These are phyloP conservation scores for Agonum fuliginosum DNA, from an alignment of 2,888 invertebrate genomes.

Conservation along the genomic window DNA sequence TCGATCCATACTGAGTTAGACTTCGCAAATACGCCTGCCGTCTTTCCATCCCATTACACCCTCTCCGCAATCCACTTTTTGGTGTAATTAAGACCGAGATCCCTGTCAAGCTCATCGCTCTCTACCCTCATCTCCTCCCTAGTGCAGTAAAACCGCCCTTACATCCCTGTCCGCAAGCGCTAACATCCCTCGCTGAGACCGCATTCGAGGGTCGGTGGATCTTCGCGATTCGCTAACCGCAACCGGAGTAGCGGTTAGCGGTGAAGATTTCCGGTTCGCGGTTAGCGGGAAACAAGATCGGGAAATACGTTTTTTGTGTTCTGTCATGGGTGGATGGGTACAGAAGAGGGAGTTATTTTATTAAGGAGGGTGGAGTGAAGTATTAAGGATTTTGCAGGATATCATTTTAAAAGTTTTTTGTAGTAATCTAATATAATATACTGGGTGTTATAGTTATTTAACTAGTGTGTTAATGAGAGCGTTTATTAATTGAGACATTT, in stretches of 20 bases:
- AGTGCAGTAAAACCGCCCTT: not conserved
- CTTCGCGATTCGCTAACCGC: conserved; percentile 41
- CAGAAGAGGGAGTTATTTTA: not conserved
- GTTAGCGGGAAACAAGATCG: conserved; percentile 43
- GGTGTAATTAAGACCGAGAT: conserved; percentile 55
- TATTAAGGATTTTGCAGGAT: too few relatives aligned
- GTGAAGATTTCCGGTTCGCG: conserved; percentile 38
- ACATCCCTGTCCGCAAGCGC: not conserved
- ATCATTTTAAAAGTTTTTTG: too few relatives aligned
- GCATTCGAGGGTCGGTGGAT: conserved; percentile 3
- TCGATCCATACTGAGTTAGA: too few relatives aligned
- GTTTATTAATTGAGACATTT: too few relatives aligned
- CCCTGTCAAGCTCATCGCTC: conserved; percentile 48
- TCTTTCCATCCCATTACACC: conserved; percentile 27
- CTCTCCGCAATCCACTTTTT: conserved; percentile 38
- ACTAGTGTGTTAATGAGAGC: too few relatives aligned
- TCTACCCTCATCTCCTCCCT: not conserved
- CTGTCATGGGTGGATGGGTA: not conserved
- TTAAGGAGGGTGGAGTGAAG: not conserved
- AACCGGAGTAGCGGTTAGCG: conserved; percentile 4
- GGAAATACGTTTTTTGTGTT: conserved; percentile 46
- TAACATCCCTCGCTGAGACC: not conserved
- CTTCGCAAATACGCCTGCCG: not conserved
- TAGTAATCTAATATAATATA: too few relatives aligned
- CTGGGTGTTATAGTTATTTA: too few relatives aligned